Conservation (phyloP, 2,888 invertebrate genomes). For the Xestia c-nigrum region DNA sequence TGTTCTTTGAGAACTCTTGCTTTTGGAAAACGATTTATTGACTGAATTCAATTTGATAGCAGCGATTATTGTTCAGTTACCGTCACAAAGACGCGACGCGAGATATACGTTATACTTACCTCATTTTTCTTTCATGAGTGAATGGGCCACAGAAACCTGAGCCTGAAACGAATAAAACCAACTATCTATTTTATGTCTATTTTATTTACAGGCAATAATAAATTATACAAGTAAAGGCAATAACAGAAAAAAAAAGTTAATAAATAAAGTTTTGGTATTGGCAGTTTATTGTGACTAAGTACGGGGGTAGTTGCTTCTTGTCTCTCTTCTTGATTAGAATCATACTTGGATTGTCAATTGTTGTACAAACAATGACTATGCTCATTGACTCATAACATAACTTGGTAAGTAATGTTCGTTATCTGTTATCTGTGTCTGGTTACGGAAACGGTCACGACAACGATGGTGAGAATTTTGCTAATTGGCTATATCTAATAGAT, state of each 20-base stretch:
- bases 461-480: constrained; percentile 85
- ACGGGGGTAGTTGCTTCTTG: not conserved
- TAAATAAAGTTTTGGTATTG: not conserved
- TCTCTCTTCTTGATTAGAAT: not conserved
- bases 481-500: constrained; percentile 87
- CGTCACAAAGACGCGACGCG: not conserved
- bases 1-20: constrained; percentile 2
- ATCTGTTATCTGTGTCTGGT: constrained; percentile 73
- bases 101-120: not conserved
- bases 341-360: not conserved
- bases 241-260: too few relatives aligned
- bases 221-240: not conserved
- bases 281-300: not conserved
- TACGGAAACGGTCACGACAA: constrained; percentile 83
- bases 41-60: not conserved
- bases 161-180: not conserved
- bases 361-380: not conserved
- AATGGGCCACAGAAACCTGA: not conserved
- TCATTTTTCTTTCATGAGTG: constrained; percentile 1
- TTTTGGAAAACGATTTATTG: not conserved
- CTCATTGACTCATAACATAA: constrained; percentile 67
- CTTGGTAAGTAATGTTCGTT: constrained; percentile 52
- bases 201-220: not conserved
- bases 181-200: too few relatives aligned
- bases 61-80: not conserved